Conservation (phyloP, 2,113 vertebrate genomes). For the Ptilonorhynchus violaceus region DNA sequence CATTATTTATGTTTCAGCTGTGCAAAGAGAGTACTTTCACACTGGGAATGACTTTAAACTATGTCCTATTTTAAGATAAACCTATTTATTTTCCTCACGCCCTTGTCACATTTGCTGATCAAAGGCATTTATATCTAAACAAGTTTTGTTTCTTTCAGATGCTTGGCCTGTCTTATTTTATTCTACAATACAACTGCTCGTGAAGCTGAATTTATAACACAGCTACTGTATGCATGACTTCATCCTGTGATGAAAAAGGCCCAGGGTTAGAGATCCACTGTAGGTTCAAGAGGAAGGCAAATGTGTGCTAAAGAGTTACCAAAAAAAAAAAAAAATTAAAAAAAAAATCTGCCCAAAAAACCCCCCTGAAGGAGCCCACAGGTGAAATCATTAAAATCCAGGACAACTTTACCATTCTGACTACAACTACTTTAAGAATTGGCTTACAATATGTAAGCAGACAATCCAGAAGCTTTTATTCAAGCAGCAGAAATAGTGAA, state of each 20-base stretch:
- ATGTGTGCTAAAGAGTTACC: background rate
- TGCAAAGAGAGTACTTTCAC: constrained; percentile 15
- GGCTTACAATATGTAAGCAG: background rate
- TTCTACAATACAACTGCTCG: background rate
- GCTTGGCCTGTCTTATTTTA: constrained; percentile 8
- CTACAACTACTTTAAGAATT: background rate
- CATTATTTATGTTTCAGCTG: constrained; percentile 20
- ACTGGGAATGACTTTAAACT: constrained; percentile 11
- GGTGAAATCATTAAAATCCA: background rate
- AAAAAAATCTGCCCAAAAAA: background rate
- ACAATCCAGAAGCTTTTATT: background rate
- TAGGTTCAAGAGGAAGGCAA: background rate
- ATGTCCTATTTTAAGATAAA: constrained; percentile 22
- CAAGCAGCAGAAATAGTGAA: background rate
- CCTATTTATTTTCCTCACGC: constrained; percentile 26
- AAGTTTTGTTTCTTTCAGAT: constrained; percentile 19
- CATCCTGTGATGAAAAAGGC: background rate
- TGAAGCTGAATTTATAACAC: background rate
- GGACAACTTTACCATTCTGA: background rate
- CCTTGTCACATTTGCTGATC: constrained; percentile 19
- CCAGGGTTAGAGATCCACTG: background rate
- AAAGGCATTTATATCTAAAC: constrained; percentile 22
- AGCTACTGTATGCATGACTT: background rate
- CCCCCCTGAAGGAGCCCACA: background rate
- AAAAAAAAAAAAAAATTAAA: background rate